These are phyloP conservation scores for Choloepus hoffmanni DNA, from an alignment of 2,113 vertebrate genomes.

Conservation along the genomic window DNA sequence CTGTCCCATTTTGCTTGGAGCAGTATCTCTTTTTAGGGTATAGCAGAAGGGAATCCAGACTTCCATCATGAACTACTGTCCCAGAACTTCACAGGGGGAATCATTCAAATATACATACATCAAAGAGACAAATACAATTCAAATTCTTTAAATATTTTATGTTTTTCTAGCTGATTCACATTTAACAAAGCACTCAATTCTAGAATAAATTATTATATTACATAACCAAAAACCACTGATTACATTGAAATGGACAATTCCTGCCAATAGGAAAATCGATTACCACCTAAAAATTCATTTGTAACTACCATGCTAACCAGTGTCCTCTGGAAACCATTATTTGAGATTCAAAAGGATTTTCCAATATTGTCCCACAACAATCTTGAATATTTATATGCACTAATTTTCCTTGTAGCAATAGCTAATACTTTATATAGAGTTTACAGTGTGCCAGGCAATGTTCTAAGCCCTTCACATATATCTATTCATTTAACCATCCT, in stretches of 20 bases:
- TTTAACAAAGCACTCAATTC: background rate
- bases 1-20: background rate
- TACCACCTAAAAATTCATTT: conserved; percentile 10
- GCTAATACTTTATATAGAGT: background rate
- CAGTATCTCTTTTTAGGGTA: background rate
- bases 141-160: background rate
- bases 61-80: background rate
- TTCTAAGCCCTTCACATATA: background rate
- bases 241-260: background rate
- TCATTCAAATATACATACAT: background rate
- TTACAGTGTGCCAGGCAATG: background rate
- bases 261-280: background rate
- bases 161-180: background rate
- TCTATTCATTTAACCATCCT: background rate
- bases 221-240: background rate
- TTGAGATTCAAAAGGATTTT: background rate
- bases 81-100: background rate
- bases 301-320: background rate
- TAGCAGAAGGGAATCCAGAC: background rate
- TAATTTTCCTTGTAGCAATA: background rate
- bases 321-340: background rate
- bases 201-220: background rate
- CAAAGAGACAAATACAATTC: background rate
- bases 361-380: background rate
- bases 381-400: background rate